phyloP scores from a whole-genome alignment of 2,797 vertebrate species.

The Anisognathus igniventris region DNA sequence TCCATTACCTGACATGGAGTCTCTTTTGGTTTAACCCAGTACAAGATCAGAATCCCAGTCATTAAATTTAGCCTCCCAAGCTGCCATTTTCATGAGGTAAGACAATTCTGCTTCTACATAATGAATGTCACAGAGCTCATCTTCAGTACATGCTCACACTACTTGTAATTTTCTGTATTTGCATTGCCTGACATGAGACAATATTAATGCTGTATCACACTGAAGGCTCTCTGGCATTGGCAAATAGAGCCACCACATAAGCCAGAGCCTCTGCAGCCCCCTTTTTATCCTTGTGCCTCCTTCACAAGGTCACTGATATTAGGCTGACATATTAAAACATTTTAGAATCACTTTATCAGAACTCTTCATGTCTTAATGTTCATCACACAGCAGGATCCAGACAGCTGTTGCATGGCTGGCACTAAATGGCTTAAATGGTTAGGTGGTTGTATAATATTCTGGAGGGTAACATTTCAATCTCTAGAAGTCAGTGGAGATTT shows the following conservation, averaged over 20 bases:
- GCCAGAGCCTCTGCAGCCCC: not conserved
- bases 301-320: conserved; percentile 7
- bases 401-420: not conserved
- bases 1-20: not conserved
- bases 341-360: not conserved
- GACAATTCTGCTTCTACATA: conserved; percentile 20
- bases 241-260: conserved; percentile 11
- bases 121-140: conserved; percentile 51
- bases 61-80: conserved; percentile 22
- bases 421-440: not conserved
- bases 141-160: conserved; percentile 18
- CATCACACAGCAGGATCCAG: not conserved
- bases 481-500: not conserved
- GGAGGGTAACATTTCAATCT: not conserved
- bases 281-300: not conserved
- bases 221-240: conserved; percentile 52
- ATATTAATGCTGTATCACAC: conserved; percentile 25
- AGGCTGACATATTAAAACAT: not conserved
- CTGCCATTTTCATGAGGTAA: conserved; percentile 28
- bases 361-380: not conserved
- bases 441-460: not conserved
- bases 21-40: not conserved
- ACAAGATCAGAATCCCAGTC: conserved; percentile 23
- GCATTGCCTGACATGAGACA: conserved; percentile 49
- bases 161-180: conserved; percentile 54